Percentiles rank a stretch among this genome's conserved stretches.
phyloP scores from a whole-genome alignment of 2,113 vertebrate species.

The Heliornis fulica region DNA sequence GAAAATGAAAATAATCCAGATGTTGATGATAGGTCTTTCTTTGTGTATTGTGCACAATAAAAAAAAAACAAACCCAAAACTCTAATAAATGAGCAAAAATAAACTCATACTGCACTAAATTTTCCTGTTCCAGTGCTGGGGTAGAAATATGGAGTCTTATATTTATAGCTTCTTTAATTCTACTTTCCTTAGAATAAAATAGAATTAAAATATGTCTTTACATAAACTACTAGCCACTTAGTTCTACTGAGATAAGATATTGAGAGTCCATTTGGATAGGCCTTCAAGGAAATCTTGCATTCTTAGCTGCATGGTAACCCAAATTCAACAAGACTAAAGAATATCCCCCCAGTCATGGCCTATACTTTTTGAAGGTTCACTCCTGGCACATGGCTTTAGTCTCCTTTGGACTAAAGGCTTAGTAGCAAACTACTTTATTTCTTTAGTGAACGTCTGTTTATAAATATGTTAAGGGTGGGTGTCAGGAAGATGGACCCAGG shows the following conservation, averaged over 20 bases:
- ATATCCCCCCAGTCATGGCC: neutral
- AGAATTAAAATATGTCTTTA: neutral
- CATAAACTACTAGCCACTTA: neutral
- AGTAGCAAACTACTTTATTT: neutral
- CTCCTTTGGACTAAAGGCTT: neutral
- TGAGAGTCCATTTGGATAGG: neutral
- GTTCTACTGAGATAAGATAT: neutral
- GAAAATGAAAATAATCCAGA: neutral
- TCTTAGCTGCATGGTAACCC: neutral
- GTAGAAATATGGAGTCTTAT: neutral
- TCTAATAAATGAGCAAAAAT: neutral
- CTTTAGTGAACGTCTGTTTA: neutral
- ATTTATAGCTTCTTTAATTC: neutral
- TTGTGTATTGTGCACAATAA: neutral
- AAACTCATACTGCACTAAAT: neutral
- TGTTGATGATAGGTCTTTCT: neutral
- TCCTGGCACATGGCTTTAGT: neutral
- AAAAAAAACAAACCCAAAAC: too few relatives aligned
- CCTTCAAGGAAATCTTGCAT: neutral
- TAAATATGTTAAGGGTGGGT: too few relatives aligned
- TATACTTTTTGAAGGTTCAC: neutral
- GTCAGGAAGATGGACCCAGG: too few relatives aligned
- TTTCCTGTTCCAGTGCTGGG: neutral
- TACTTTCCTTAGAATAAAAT: neutral
- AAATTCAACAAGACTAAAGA: neutral